phyloP scores from a whole-genome alignment of 2,113 vertebrate species.

The Atrichornis clamosus region DNA sequence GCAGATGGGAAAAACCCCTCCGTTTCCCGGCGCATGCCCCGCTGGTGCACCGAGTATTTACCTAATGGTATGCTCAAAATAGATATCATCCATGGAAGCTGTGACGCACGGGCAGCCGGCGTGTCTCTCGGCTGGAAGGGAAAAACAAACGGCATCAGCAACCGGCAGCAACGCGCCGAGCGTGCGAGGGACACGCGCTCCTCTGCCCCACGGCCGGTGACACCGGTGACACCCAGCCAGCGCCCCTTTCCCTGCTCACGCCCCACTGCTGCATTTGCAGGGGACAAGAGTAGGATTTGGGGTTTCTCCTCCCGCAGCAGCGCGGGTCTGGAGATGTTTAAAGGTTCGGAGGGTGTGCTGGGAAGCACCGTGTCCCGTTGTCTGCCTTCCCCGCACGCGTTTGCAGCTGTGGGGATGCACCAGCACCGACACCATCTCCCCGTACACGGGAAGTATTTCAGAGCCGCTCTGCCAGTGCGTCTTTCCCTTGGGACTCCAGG shows the following conservation, averaged over 20 bases:
- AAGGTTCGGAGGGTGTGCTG: not conserved
- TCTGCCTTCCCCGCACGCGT: not conserved
- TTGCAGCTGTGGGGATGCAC: not conserved
- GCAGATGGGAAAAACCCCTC: not conserved
- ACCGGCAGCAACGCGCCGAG: not conserved
- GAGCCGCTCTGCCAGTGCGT: accelerated
- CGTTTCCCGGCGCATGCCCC: accelerated
- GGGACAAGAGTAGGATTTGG: not conserved
- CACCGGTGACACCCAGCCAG: accelerated
- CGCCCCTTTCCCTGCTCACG: accelerated
- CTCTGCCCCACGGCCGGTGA: not conserved
- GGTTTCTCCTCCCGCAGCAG: not conserved
- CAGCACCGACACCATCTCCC: not conserved
- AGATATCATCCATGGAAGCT: slow-evolving; percentile 93
- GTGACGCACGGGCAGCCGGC: slow-evolving; percentile 91
- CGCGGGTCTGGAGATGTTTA: not conserved
- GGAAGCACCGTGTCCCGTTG: not conserved
- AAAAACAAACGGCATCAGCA: slow-evolving; percentile 19
- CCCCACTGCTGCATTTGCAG: accelerated
- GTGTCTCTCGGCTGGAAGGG: slow-evolving; percentile 85
- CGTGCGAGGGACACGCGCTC: accelerated
- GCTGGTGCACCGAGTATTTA: slow-evolving; percentile 34
- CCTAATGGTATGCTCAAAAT: slow-evolving; percentile 94
- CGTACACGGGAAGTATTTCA: accelerated
- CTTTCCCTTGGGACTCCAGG: not conserved